Evolutionary conservation across 2,888 invertebrate genomes (phyloP), one percentile per base, ranked within the genome.

Genomic region (Vesta saturnalis): DNA sequence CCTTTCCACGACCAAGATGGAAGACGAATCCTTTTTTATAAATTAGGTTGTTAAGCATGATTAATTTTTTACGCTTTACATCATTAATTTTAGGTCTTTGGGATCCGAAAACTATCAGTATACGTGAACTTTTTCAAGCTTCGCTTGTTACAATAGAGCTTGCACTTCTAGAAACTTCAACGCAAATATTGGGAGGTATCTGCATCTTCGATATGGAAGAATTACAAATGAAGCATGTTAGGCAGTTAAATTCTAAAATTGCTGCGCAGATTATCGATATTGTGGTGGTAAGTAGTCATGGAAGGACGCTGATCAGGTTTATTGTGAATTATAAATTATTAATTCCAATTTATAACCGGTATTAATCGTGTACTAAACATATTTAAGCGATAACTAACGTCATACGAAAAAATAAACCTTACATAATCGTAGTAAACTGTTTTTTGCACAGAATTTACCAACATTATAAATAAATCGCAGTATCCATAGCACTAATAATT

Each of bases 1-100:
- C 92, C 93, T 0, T 93, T 94, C 78, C 86, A 90, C 21, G 94
- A 93, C 73, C 92, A 92, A 78, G 87, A 88, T 66, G 94, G 92
- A 1, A 86, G 91, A 67, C 86, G 94, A 59, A 86, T 93, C 72
- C 86, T 93, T 77, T 85, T 93, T 60, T 93, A 91, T 79, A 89
- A 91, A 80, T 86, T 94, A 74, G 92, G 92, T 89, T 79, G 79
- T 82, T 55, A n/a, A 5, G 15, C 16, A 5, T 15, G 8, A 56
- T 3, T 56, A 14, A 23, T 35, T 55, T 55, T 14, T 55, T 19
- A 16, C 1, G 3, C 4, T 55, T 22, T n/a, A n/a, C n/a, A n/a
- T n/a, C n/a, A n/a, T 55, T n/a, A 23, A 56, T 73, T 76, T 55
- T 70, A 90, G 92, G 92, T 30, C 88, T 91, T 73, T 94, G 94